Percentiles rank a stretch among this genome's conserved stretches.
Evolutionary conservation across 1,140 invertebrate species (phyloP).

Genomic region (Stegodyphus dumicola): DNA sequence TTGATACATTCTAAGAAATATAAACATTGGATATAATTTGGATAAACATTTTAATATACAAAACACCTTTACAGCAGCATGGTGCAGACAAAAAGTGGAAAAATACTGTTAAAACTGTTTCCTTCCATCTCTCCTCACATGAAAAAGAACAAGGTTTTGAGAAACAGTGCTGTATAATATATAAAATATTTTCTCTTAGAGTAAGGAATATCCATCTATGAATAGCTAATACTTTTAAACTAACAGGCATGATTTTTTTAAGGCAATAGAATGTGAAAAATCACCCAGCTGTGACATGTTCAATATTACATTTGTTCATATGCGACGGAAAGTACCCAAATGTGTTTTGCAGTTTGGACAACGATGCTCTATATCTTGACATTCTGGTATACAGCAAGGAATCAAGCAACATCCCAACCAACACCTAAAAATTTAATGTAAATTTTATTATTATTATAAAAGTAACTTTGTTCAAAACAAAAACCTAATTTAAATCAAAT

Average conservation of each 20-base stretch:
- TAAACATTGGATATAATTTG: background rate
- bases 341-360: constrained; percentile 88
- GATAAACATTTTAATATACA: constrained; percentile 12
- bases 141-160: background rate
- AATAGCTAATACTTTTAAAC: background rate
- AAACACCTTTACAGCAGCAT: background rate
- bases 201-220: background rate
- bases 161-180: background rate
- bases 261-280: background rate
- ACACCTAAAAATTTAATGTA: constrained; percentile 73
- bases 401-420: constrained; percentile 84
- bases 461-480: too few species aligned
- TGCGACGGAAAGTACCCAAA: constrained; percentile 75
- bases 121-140: background rate
- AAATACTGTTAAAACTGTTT: constrained; percentile 36
- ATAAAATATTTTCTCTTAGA: constrained; percentile 27
- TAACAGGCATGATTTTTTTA: background rate
- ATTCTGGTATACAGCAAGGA: constrained; percentile 88
- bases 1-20: constrained; percentile 1
- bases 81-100: constrained; percentile 37
- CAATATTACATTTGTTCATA: constrained; percentile 1
- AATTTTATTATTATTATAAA: background rate
- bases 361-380: constrained; percentile 87
- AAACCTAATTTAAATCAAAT: too few species aligned
- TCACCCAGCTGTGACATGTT: background rate